Base-by-base conservation (phyloP, 2,113 vertebrate species). In the Lutjanus erythropterus region DNA sequence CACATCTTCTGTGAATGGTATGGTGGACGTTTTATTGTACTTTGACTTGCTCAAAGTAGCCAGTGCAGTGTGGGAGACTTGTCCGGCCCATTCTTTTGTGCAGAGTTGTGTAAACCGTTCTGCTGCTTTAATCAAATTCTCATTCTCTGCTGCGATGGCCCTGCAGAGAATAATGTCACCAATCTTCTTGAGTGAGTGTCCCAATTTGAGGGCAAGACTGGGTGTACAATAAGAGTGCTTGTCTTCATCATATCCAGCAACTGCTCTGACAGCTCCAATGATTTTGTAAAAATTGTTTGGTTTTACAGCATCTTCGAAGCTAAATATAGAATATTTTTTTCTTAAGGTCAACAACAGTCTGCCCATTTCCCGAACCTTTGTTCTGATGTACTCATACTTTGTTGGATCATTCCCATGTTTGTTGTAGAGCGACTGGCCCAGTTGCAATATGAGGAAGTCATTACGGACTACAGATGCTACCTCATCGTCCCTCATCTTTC, bases 391-490 rank as follows among this genome's bases (percentile, higher is more conserved):
- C 9, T 65, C 42, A 27, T 23, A 64, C 44, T 44, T 44, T 29
- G 61, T 64, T 27, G 41, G 23, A 64, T 64, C 61, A 29, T 2
- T 64, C 2, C 61, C 41, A 47, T 47, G 42, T 9, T 65, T 65
- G 25, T 65, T 65, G 41, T 65, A 64, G 16, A 64, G 41, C 18
- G 59, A 41, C 61, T 64, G 39, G 7, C 15, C 61, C 9, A 65
- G 41, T 21, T 46, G 41, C 61, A 64, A 27, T 31, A 21, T 65
- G 27, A 47, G 62, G 25, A 65, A 65, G 5, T 65, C 16, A 31
- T 47, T 47, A 2, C 10, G 27, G 2, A 11, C 15, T 1, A 47
- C 41, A 31, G 42, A 65, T 47, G 41, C 25, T 21, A 65, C 9
- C 25, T 65, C 18, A 31, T 65, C 42, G 7, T 65, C 2, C 10